Conservation (phyloP, 2,888 invertebrate species). For the Himalopsyche kuldschensis region DNA sequence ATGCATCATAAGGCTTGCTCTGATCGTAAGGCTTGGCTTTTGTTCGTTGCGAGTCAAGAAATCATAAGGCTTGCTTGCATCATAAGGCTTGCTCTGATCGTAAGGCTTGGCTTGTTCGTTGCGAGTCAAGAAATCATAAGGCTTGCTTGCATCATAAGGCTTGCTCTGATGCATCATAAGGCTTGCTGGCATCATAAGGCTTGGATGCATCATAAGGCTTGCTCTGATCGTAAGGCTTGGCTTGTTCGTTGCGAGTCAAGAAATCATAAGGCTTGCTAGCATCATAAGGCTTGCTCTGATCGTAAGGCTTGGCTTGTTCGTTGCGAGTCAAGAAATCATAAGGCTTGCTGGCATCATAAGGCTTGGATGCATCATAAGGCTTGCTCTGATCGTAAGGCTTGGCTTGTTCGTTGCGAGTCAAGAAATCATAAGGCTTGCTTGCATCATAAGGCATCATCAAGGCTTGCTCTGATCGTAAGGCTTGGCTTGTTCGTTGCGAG, state of each 20-base stretch:
- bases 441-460: conserved; percentile 10
- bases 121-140: no score
- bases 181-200: conserved; percentile 2
- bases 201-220: conserved; percentile 8
- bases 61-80: conserved; percentile 12
- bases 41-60: no score
- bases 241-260: no score
- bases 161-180: neutral
- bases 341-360: conserved; percentile 18
- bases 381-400: conserved; percentile 13
- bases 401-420: no score
- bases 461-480: conserved; percentile 5
- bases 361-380: neutral
- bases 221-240: conserved; percentile 2
- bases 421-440: neutral
- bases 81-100: neutral
- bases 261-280: conserved; percentile 7
- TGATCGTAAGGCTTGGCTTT: conserved; percentile 12
- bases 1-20: conserved; percentile 11
- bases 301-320: conserved; percentile 9
- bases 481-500: no score
- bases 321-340: no score
- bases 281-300: neutral
- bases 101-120: neutral
- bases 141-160: neutral